Evolutionary conservation across 1,140 invertebrate species (phyloP).

Genomic region (Macrobrachium rosenbergii): DNA sequence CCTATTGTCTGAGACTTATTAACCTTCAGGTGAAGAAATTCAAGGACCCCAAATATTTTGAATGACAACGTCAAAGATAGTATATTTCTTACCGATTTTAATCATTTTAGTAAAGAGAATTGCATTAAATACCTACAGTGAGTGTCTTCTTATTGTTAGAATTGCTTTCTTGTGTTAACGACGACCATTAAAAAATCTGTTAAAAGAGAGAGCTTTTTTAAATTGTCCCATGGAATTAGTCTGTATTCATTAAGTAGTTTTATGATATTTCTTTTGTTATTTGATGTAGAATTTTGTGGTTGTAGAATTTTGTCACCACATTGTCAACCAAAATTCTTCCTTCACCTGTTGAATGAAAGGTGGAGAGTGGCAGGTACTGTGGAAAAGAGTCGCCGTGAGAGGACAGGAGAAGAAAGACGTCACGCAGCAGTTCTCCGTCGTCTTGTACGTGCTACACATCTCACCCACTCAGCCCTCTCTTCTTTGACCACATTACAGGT

Average conservation of each 20-base stretch:
- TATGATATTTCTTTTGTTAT: neutral
- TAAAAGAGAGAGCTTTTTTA: neutral
- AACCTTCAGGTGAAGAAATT: neutral
- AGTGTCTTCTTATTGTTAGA: neutral
- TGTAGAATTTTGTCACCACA: neutral
- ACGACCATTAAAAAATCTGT: neutral
- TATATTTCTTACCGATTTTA: neutral
- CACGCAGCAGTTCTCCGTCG: constrained; percentile 45
- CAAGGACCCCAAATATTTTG: neutral
- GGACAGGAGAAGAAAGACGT: constrained; percentile 34
- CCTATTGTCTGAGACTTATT: no score
- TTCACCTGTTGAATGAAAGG: neutral
- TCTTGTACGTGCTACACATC: constrained; percentile 22
- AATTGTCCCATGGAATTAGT: neutral
- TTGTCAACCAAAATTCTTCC: neutral
- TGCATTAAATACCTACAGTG: neutral
- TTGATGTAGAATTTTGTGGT: neutral
- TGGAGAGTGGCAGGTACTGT: constrained; percentile 32
- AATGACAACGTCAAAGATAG: neutral
- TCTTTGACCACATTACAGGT: constrained; percentile 38
- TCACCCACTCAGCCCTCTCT: constrained; percentile 35
- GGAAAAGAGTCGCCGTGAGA: constrained; percentile 31
- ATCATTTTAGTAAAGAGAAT: constrained; percentile 1
- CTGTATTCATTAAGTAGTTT: neutral
- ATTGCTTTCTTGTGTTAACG: neutral